These are phyloP conservation scores for Lepidurus arcticus DNA, from an alignment of 1,140 invertebrate species.

Conservation along the genomic window DNA sequence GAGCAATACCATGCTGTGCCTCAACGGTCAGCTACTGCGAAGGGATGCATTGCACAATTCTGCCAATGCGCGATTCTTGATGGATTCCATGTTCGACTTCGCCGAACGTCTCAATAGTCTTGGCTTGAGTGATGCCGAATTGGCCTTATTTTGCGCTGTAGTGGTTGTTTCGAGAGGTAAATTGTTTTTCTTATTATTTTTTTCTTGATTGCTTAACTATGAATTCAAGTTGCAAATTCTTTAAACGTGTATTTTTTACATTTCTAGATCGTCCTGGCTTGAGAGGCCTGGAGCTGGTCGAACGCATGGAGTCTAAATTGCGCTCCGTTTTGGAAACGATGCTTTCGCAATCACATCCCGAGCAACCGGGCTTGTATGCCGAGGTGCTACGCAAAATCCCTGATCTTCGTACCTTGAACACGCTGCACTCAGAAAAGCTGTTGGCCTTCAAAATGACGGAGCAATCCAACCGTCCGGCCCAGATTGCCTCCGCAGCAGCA, in stretches of 20 bases:
- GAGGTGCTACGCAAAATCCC: slow-evolving; percentile 91
- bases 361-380: slow-evolving; percentile 66
- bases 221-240: not conserved
- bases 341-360: slow-evolving; percentile 65
- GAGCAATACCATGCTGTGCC: slow-evolving; percentile 83
- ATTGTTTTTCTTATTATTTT: slow-evolving; percentile 35
- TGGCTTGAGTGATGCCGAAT: slow-evolving; percentile 81
- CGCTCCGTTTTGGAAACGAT: slow-evolving; percentile 79
- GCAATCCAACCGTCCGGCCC: slow-evolving; percentile 45
- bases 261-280: slow-evolving; percentile 75
- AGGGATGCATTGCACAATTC: slow-evolving; percentile 81
- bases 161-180: slow-evolving; percentile 84
- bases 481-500: slow-evolving; percentile 16
- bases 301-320: slow-evolving; percentile 83
- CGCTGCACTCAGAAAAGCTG: slow-evolving; percentile 90
- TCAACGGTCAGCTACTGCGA: slow-evolving; percentile 85
- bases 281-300: slow-evolving; percentile 82
- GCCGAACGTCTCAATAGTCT: slow-evolving; percentile 87
- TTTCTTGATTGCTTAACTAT: not conserved
- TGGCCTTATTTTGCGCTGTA: slow-evolving; percentile 89
- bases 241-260: slow-evolving; percentile 31
- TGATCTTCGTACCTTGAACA: slow-evolving; percentile 89
- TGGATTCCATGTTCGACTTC: slow-evolving; percentile 96
- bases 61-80: slow-evolving; percentile 79
- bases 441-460: slow-evolving; percentile 87